phyloP scores from a whole-genome alignment of 2,888 invertebrate species.

The Panorpa germanica region DNA sequence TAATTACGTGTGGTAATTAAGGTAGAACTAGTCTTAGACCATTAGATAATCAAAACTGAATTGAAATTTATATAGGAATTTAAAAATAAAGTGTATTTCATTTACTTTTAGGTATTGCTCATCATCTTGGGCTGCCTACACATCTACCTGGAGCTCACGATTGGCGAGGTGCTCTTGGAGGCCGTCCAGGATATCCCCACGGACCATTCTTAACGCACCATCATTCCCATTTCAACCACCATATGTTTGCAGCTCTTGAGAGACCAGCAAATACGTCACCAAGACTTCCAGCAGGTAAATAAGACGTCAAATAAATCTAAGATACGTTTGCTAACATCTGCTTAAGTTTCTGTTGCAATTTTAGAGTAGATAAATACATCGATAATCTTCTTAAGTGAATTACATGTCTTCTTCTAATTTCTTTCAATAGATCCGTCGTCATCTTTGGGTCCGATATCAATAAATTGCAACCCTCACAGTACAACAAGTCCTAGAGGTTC shows the following conservation, averaged over 20 bases:
- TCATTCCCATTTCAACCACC: conserved; percentile 34
- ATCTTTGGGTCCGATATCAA: no score
- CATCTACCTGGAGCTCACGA: conserved; percentile 44
- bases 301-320: no score
- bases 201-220: conserved; percentile 28
- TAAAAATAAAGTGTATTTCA: conserved; percentile 1
- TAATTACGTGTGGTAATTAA: no score
- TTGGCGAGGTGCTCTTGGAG: conserved; percentile 31
- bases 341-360: no score
- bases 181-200: conserved; percentile 21
- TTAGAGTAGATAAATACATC: no score
- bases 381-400: no score
- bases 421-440: no score
- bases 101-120: conserved; percentile 43
- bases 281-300: conserved; percentile 29
- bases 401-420: no score
- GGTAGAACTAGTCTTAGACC: no score
- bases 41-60: no score
- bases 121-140: conserved; percentile 49
- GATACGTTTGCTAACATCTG: no score
- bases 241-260: conserved; percentile 30
- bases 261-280: conserved; percentile 33
- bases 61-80: no score
- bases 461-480: conserved; percentile 43
- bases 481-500: conserved; percentile 52